phyloP scores from a whole-genome alignment of 1,140 invertebrate genomes.

The Trichomalopsis sarcophagae region DNA sequence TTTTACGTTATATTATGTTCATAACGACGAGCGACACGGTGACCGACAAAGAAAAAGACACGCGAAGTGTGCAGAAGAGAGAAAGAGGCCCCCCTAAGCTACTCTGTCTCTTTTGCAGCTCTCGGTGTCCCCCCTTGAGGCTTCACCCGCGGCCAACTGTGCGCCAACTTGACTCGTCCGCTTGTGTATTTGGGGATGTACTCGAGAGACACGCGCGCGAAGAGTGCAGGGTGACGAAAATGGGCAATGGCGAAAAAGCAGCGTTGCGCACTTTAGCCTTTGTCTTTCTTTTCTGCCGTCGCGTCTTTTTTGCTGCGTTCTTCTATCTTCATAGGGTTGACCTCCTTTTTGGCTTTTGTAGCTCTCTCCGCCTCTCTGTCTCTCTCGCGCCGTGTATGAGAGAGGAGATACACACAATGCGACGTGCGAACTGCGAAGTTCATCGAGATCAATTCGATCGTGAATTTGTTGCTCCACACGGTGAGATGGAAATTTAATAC shows the following conservation, averaged over 20 bases:
- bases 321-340: not conserved
- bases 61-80: not conserved
- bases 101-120: not conserved
- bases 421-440: not conserved
- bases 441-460: constrained; percentile 35
- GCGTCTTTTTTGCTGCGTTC: not conserved
- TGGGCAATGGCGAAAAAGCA: constrained; percentile 1
- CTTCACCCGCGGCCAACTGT: not conserved
- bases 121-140: not conserved
- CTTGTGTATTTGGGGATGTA: not conserved
- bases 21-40: no score
- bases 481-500: constrained; percentile 13
- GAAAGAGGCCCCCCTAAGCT: not conserved
- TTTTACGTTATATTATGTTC: no score
- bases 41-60: not conserved
- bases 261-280: constrained; percentile 19
- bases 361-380: not conserved
- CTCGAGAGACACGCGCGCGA: not conserved
- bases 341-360: constrained; percentile 33
- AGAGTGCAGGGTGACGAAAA: not conserved
- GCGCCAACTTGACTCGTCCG: not conserved
- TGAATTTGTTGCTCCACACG: not conserved
- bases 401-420: not conserved
- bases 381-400: no score
- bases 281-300: not conserved